Evolutionary conservation across 1,140 invertebrate genomes (phyloP), one percentile per base, ranked within the genome.

Genomic region (Bombus confusus): DNA sequence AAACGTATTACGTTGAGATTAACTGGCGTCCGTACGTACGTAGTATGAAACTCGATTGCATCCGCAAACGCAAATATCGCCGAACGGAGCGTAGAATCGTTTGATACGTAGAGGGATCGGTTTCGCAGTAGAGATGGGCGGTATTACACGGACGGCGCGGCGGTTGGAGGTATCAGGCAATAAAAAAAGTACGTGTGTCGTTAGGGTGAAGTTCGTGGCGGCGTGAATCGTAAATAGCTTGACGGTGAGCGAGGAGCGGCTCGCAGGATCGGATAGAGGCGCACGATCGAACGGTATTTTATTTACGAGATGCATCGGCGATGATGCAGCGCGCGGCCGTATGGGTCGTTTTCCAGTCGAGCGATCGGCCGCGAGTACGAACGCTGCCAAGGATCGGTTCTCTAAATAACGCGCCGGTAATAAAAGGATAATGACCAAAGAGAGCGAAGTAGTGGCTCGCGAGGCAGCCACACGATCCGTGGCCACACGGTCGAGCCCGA

Each of bases 361-460:
- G 88, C 88, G 88, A 90, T 90, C 92, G 79, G 87, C 87, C 86
- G 90, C 75, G 68, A 85, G 86, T 75, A 71, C 86, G 87, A 66
- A 89, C 88, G 86, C 88, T 91, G 84, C 73, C 86, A 87, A 80
- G 87, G 71, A 88, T 90, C 90, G 81, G 80, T 73, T 89, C 91
- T 92, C 92, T 92, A 92, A 93, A 93, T 93, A 93, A 93, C 91
- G 83, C 88, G 85, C 85, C 80, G 86, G 88, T 91, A 91, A 92
- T 92, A 92, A 93, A 92, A 92, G 91, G 92, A 93, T 93, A 93
- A 93, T 92, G 91, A 92, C 90, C 88, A 87, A 90, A 90, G 76
- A 91, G 89, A 92, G 69, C 81, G 72, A 80, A 25, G 77, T 75
- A 59, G 80, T 77, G 3, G 2, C 84, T 83, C 76, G 77, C 47